Conservation (phyloP, 2,113 vertebrate species). For the Pangasianodon hypophthalmus region DNA sequence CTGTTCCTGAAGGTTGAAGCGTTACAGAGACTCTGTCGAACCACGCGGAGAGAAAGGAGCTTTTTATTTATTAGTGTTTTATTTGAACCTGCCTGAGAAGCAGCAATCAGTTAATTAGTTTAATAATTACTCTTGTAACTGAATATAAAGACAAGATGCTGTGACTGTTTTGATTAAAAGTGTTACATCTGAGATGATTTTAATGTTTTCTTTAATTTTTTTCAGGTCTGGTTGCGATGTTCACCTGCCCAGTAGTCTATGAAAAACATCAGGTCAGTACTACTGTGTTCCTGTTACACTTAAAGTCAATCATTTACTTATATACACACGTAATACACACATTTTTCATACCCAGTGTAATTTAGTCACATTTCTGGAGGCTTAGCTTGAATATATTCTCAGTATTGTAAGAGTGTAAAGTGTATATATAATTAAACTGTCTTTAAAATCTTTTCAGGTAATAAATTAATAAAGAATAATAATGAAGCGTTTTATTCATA, state of each 20-base stretch:
- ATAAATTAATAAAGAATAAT: too few relatives aligned
- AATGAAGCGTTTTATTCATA: too few relatives aligned
- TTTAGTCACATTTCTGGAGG: neutral
- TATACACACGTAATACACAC: neutral
- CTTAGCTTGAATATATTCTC: neutral
- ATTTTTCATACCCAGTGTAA: neutral
- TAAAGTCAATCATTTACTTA: neutral
- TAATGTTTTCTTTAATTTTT: neutral
- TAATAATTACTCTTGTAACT: neutral
- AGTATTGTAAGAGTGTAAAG: neutral
- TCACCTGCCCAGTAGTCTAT: conserved; percentile 93
- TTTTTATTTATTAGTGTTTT: too few relatives aligned
- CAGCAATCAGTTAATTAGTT: neutral
- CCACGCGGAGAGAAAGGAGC: too few relatives aligned
- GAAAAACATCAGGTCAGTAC: conserved; percentile 91
- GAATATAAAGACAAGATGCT: too few relatives aligned
- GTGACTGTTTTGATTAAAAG: neutral
- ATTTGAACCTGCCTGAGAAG: too few relatives aligned
- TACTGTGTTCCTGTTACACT: neutral
- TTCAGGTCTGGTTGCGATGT: conserved; percentile 86
- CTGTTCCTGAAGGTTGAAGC: neutral
- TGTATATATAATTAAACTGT: too few relatives aligned
- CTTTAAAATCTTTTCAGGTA: too few relatives aligned
- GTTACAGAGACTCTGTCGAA: too few relatives aligned
- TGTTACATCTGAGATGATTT: too few relatives aligned